Evolutionary conservation across 2,797 vertebrate genomes (phyloP), one percentile per base, ranked within the genome.

Genomic region (Chrysocyon brachyurus): DNA sequence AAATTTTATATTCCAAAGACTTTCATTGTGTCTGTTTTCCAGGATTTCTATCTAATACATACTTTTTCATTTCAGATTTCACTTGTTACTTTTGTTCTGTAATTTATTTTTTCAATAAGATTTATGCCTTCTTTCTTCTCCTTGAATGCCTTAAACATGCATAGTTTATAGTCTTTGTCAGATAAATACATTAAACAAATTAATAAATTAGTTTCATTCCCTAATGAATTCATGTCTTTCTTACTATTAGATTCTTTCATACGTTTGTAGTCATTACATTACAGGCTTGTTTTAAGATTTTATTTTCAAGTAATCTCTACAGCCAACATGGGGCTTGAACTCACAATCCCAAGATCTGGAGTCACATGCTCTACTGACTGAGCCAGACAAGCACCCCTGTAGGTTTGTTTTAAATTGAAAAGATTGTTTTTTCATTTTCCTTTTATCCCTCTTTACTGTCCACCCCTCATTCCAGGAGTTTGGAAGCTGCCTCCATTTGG

Each of bases 51-150:
- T 94, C 59, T 63, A 63, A 83, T 52, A 19, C 22, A 86, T 78
- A 57, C 24, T 68, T 97, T 91, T 92, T 82, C 54, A 81, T 78
- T 92, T 89, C 16, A 86, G 46, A 72, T 83, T 84, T 79, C 26
- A 78, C 68, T 94, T 86, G 9, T 85, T 77, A 70, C 28, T 85
- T 92, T 81, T 63, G 26, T 46, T 84, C 77, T 77, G 81, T 2
- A 59, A 57, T 88, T 87, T 73, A 46, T 46, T 91, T 84, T 79
- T 96, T 90, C 72, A 2, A 66, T 95, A 68, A 66, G 72, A 77
- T 26, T n/a, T 90, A 88, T 64, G 7, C 12, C 68, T 94, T 94
- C 56, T 5, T 64, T 89, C 91, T 95, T 93, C 40, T 93, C 68
- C 14, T 87, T 92, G n/a, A 92, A 36, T 63, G n/a, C 5, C 11